phyloP scores from a whole-genome alignment of 2,113 vertebrate species.

The Aix galericulata region DNA sequence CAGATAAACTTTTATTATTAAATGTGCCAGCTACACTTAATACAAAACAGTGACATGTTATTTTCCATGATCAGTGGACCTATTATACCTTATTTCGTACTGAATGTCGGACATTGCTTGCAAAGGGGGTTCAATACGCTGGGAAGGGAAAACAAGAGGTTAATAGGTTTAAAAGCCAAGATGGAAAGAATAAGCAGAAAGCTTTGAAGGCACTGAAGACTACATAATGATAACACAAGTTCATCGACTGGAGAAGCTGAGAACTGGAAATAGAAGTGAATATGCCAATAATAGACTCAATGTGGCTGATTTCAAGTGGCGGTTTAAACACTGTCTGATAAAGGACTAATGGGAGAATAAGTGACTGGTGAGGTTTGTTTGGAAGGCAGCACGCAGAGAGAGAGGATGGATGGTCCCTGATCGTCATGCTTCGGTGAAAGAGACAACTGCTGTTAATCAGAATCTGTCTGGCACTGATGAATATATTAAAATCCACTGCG shows the following conservation, averaged over 20 bases:
- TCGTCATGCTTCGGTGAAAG: neutral
- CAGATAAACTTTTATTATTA: neutral
- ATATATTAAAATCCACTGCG: constrained; percentile 1
- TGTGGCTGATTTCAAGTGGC: neutral
- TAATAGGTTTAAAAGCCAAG: neutral
- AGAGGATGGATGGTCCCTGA: neutral
- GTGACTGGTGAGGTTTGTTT: neutral
- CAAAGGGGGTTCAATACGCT: neutral
- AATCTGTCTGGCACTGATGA: constrained; percentile 4
- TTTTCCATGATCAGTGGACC: neutral
- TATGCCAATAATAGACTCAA: neutral
- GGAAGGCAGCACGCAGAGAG: neutral
- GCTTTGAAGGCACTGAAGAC: neutral
- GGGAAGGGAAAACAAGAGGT: neutral
- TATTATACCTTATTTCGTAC: neutral
- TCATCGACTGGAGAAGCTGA: neutral
- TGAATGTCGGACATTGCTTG: neutral
- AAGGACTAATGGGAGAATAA: constrained; percentile 3
- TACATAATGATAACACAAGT: neutral
- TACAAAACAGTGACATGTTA: neutral
- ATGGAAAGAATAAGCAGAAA: neutral
- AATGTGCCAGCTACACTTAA: neutral
- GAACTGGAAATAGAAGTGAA: neutral
- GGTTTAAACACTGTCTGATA: neutral
- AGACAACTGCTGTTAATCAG: constrained; percentile 33